Evolutionary conservation across 2,797 vertebrate genomes (phyloP).

Genomic region (Masticophis lateralis): DNA sequence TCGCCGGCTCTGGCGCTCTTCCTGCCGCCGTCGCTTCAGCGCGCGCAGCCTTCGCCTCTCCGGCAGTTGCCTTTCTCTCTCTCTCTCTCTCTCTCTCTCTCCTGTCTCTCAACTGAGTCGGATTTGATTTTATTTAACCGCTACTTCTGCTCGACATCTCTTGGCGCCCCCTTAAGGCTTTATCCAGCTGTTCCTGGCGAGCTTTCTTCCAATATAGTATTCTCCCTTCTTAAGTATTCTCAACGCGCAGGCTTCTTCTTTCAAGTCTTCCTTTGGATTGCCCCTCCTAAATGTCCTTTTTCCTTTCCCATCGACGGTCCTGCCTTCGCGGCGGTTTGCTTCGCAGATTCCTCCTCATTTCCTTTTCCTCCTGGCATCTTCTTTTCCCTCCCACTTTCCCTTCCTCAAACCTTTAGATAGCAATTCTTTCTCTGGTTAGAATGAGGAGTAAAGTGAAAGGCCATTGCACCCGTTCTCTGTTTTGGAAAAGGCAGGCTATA

Average conservation of each 20-base stretch:
- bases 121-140: not conserved
- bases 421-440: not conserved
- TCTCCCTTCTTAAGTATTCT: too few species aligned
- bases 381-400: not conserved
- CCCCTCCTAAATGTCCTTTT: not conserved
- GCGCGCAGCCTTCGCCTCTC: not conserved
- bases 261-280: not conserved
- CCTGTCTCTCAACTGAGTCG: not conserved
- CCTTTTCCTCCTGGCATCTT: not conserved
- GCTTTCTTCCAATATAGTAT: not conserved
- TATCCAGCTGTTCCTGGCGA: too few species aligned
- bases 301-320: not conserved
- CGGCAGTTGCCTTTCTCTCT: too few species aligned
- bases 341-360: not conserved
- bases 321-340: not conserved
- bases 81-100: too few species aligned
- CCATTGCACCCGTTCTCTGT: not conserved
- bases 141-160: not conserved
- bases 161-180: not conserved
- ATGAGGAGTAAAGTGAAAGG: conserved; percentile 1
- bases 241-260: not conserved
- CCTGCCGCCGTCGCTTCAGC: not conserved
- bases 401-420: not conserved
- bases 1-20: not conserved
- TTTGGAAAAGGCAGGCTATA: not conserved